phyloP scores from a whole-genome alignment of 1,140 invertebrate genomes.

The Sminthurides bifidus region DNA sequence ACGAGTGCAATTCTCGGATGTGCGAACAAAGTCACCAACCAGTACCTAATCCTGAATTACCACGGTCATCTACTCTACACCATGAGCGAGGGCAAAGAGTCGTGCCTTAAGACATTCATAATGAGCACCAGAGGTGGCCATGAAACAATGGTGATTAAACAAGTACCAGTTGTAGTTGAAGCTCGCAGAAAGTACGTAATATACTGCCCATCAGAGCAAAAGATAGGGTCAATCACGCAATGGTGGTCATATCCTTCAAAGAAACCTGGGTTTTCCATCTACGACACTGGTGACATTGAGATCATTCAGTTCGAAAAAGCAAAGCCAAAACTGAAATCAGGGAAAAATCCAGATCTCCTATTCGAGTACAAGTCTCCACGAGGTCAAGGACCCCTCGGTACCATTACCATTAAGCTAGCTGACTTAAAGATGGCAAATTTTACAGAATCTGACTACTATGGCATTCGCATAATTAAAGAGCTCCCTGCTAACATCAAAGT shows the following conservation, averaged over 20 bases:
- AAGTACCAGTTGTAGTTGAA: not conserved
- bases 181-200: not conserved
- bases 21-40: not conserved
- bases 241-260: not conserved
- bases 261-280: not conserved
- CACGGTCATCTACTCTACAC: not conserved
- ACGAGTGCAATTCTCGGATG: not conserved
- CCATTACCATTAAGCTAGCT: not conserved
- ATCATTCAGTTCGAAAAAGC: not conserved
- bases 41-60: not conserved
- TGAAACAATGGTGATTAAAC: not conserved
- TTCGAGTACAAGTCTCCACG: constrained; percentile 2
- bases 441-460: constrained; percentile 3
- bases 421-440: constrained; percentile 2
- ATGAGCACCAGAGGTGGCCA: not conserved
- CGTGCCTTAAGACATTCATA: not conserved
- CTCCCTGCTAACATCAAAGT: not conserved
- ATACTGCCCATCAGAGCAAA: not conserved
- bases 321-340: not conserved
- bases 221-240: not conserved
- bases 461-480: not conserved
- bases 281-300: not conserved
- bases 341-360: not conserved
- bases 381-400: constrained; percentile 3
- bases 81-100: not conserved